Evolutionary conservation across 2,888 invertebrate species (phyloP).

Genomic region (Pseudococcus jackbeardsleyi): DNA sequence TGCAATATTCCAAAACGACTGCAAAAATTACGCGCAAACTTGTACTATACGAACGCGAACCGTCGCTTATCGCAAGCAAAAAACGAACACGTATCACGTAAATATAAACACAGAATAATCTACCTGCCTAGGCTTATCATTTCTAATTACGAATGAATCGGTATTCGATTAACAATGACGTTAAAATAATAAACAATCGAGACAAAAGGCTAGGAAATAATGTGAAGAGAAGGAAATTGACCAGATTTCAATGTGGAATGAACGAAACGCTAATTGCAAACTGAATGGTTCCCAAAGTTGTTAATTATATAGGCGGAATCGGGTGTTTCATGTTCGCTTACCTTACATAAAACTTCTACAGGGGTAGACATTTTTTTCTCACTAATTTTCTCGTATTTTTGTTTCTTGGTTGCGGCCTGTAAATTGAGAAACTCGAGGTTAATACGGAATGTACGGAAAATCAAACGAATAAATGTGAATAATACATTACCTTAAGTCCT

Average conservation of each 20-base stretch:
- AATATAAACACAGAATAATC: conserved; percentile 11
- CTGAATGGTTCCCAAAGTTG: neutral
- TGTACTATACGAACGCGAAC: neutral
- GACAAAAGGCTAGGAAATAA: conserved; percentile 20
- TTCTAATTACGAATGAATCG: neutral
- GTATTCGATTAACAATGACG: neutral
- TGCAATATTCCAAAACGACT: neutral
- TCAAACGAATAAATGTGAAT: neutral
- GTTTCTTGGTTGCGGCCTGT: conserved; percentile 96
- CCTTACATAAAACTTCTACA: conserved; percentile 97
- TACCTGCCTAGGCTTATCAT: conserved; percentile 33
- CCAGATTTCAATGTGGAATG: neutral
- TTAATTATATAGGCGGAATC: neutral
- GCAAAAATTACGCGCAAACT: neutral
- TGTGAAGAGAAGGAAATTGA: neutral
- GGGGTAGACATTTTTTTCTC: conserved; percentile 99
- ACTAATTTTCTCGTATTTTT: conserved; percentile 99
- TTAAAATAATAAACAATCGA: conserved; percentile 34
- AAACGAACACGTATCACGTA: neutral
- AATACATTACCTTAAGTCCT: conserved; percentile 73
- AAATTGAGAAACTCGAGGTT: conserved; percentile 56
- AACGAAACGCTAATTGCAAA: neutral
- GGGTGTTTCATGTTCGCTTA: conserved; percentile 69
- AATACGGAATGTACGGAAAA: neutral
- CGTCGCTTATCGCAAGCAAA: neutral